phyloP scores from a whole-genome alignment of 2,113 vertebrate genomes.

The Castor canadensis region DNA sequence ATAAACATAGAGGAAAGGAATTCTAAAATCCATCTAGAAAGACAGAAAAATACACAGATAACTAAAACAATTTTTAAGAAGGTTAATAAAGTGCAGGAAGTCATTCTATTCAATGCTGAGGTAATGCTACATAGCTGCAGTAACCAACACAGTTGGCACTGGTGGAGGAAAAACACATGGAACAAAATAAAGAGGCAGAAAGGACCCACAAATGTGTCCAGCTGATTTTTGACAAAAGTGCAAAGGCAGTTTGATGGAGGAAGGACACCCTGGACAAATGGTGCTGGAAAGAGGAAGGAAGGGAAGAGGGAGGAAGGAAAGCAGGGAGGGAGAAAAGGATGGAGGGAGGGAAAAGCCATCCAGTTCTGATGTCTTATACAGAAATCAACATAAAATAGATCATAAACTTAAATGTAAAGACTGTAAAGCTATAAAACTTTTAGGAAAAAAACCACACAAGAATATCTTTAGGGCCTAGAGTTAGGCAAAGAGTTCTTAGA shows the following conservation, averaged over 20 bases:
- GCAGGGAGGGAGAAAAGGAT: not conserved
- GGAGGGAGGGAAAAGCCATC: not conserved
- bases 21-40: constrained; percentile 27
- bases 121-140: not conserved
- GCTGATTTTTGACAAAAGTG: not conserved
- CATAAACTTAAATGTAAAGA: not conserved
- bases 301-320: not conserved
- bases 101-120: not conserved
- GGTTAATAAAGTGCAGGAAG: not conserved
- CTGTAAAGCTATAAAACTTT: not conserved
- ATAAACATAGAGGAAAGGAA: not conserved
- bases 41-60: not conserved
- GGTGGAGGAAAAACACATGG: not conserved
- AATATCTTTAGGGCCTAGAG: not conserved
- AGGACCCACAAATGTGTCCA: not conserved
- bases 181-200: not conserved
- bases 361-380: not conserved
- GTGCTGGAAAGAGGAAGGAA: not conserved
- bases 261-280: not conserved
- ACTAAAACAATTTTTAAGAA: constrained; percentile 22
- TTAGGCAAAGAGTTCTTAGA: not conserved
- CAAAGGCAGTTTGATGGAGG: not conserved
- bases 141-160: not conserved
- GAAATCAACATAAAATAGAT: not conserved
- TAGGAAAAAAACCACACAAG: not conserved